Conservation (phyloP, 2,797 vertebrate genomes). For the Hylomyscus alleni region DNA sequence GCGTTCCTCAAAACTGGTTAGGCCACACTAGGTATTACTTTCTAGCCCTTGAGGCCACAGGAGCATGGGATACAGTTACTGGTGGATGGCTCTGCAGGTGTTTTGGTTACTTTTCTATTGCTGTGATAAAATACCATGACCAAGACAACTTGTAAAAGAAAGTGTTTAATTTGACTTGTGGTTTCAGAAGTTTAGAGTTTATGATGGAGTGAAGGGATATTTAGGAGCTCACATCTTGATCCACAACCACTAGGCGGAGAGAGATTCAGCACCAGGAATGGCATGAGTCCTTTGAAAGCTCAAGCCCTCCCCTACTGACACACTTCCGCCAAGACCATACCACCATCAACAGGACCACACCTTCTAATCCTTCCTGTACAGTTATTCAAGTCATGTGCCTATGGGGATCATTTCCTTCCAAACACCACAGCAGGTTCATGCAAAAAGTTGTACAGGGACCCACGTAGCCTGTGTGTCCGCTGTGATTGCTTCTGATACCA, state of each 20-base stretch:
- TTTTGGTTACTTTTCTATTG: background rate
- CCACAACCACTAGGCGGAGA: background rate
- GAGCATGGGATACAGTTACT: background rate
- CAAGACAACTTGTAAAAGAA: background rate
- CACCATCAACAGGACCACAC: background rate
- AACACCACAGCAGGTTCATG: background rate
- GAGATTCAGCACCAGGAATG: background rate
- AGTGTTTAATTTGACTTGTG: background rate
- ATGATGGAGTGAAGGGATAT: background rate
- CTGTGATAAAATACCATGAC: background rate
- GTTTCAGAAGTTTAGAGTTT: background rate
- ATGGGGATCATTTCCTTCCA: background rate
- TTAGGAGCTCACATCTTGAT: background rate
- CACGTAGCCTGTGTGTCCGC: background rate
- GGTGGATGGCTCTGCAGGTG: background rate
- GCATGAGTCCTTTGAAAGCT: background rate
- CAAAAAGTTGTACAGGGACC: background rate
- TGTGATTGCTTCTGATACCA: conserved; percentile 13
- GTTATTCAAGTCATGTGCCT: background rate
- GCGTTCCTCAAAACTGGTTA: background rate
- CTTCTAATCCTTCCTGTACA: background rate
- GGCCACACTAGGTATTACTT: background rate
- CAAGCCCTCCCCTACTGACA: background rate
- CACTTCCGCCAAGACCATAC: background rate
- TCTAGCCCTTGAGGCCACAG: no score